Evolutionary conservation across 23 tunicate genomes (phyloP), one percentile per base, ranked within the genome.

Genomic region (Ciona savignyi): DNA sequence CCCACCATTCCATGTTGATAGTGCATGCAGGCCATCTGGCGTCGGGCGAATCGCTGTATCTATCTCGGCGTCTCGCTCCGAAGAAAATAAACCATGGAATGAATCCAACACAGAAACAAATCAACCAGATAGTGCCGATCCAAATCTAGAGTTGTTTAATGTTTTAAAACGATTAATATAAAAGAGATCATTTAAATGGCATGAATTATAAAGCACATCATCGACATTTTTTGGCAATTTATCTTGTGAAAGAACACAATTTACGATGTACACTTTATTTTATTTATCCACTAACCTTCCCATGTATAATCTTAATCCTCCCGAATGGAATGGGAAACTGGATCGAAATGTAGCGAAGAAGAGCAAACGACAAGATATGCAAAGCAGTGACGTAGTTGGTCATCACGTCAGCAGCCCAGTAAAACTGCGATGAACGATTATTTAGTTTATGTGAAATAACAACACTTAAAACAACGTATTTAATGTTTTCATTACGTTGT

Each of bases 1-100:
- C 76, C 34, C 29, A 83, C 89, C 74, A 77, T 51, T 77, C 82
- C 69, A 70, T 70, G 23, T 61, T 63, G 28, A 77, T 49, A 24
- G 89, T 83, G 60, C 91, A 85, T n/a, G 91, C 65, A 0, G 91
- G 91, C 91, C 91, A 85, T 56, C 83, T 73, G 1, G 91, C 83
- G 48, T 85, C 83, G 1, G 83, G 91, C 0, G 70, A 60, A 4
- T 73, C 71, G 27, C 83, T 73, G 24, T 34, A 60, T 23, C 91
- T 68, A 31, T 85, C 83, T 25, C 79, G 69, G 9, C 32, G 24
- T 66, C 70, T 65, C 22, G 91, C 83, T 62, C 66, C 75, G 65
- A 73, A 78, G 73, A 76, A 79, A 29, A 85, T 78, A 56, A 68
- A 72, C n/a, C 49, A 67, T 27, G 89, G 91, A 26, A 85, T 73